Evolutionary conservation across 2,888 invertebrate species (phyloP).

Genomic region (Theretra japonica): DNA sequence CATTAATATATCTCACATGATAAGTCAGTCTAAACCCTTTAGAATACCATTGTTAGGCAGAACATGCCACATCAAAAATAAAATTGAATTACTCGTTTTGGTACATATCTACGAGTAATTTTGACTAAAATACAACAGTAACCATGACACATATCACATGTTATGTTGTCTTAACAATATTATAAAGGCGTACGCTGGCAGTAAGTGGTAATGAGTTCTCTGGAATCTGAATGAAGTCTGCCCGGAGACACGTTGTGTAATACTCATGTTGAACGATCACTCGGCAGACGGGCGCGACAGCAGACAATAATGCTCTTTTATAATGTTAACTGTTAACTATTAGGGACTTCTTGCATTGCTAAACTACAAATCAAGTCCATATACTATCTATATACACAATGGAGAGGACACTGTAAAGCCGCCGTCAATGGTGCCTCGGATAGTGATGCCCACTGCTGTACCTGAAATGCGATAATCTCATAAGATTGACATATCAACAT

Average conservation of each 20-base stretch:
- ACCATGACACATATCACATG: neutral
- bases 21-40: neutral
- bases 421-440: constrained; percentile 78
- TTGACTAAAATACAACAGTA: neutral
- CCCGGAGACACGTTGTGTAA: constrained; percentile 36
- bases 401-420: constrained; percentile 53
- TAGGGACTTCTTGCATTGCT: constrained; percentile 35
- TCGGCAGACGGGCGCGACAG: constrained; percentile 31
- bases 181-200: constrained; percentile 60
- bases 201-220: constrained; percentile 48
- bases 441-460: constrained; percentile 77
- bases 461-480: constrained; percentile 49
- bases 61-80: constrained; percentile 11
- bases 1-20: neutral
- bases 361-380: constrained; percentile 63
- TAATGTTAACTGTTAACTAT: constrained; percentile 6
- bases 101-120: neutral
- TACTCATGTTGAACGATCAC: constrained; percentile 31
- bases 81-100: neutral
- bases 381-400: constrained; percentile 65
- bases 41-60: neutral
- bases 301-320: constrained; percentile 5
- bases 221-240: constrained; percentile 34
- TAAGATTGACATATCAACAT: constrained; percentile 31
- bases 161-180: constrained; percentile 27